Evolutionary conservation across 2,888 invertebrate species (phyloP).

Genomic region (Polyommatus icarus): DNA sequence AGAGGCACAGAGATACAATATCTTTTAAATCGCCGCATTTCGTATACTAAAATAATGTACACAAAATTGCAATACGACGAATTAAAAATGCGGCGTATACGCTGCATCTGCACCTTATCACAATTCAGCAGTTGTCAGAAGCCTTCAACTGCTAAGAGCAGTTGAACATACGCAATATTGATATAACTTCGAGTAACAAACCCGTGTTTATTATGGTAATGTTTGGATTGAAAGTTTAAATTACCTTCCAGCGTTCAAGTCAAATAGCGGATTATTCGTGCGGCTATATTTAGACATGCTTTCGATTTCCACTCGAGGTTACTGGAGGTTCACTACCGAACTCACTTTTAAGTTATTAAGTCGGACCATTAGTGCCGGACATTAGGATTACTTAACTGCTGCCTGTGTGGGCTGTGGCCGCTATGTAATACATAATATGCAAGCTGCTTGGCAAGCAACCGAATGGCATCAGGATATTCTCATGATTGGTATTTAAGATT

Average conservation of each 20-base stretch:
- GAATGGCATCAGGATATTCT: too few relatives aligned
- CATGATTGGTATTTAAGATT: too few relatives aligned
- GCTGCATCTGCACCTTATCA: too few relatives aligned
- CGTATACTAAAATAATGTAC: too few relatives aligned
- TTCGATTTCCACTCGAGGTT: constrained; percentile 43
- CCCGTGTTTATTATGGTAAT: constrained; percentile 6
- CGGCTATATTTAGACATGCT: constrained; percentile 44
- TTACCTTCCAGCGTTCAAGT: constrained; percentile 33
- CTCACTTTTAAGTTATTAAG: constrained; percentile 38
- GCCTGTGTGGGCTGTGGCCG: neutral
- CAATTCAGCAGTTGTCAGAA: neutral
- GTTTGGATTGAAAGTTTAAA: constrained; percentile 30
- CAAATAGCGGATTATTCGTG: constrained; percentile 35
- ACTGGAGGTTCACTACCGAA: constrained; percentile 36
- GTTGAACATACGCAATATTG: neutral
- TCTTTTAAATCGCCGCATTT: too few relatives aligned
- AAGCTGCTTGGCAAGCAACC: neutral
- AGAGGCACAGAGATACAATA: neutral
- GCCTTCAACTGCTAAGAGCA: neutral
- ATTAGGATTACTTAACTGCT: constrained; percentile 17
- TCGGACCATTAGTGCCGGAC: constrained; percentile 28
- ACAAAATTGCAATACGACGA: too few relatives aligned
- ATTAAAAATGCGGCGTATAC: too few relatives aligned
- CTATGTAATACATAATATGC: neutral
- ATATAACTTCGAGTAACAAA: neutral